Conservation (phyloP, 2,797 vertebrate species). For the Pangasius krempfi region DNA sequence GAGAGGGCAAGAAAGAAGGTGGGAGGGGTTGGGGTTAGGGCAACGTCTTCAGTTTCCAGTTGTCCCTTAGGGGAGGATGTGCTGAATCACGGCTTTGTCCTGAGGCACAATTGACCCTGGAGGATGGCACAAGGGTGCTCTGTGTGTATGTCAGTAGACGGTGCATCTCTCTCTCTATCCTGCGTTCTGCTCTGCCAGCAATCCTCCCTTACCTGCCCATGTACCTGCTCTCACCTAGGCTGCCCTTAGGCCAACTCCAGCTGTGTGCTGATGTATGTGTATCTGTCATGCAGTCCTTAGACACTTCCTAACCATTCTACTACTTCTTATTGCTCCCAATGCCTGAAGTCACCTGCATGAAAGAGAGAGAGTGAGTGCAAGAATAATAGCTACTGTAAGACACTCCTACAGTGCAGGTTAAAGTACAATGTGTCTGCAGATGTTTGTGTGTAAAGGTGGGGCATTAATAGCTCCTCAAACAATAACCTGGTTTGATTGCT, state of each 20-base stretch:
- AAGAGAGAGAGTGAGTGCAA: slow-evolving; percentile 1
- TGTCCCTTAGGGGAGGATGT: slow-evolving; percentile 77
- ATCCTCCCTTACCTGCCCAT: slow-evolving; percentile 38
- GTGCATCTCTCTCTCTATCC: slow-evolving; percentile 66
- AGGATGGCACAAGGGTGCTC: slow-evolving; percentile 82
- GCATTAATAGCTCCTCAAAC: slow-evolving; percentile 67
- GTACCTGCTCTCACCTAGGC: slow-evolving; percentile 31
- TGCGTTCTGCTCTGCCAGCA: slow-evolving; percentile 30
- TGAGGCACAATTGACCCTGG: slow-evolving; percentile 73
- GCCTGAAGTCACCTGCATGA: slow-evolving; percentile 15
- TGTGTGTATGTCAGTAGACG: slow-evolving; percentile 77
- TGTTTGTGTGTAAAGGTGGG: slow-evolving; percentile 57
- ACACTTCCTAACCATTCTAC: slow-evolving; percentile 1
- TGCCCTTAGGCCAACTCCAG: slow-evolving; percentile 24
- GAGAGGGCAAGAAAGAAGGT: slow-evolving; percentile 62
- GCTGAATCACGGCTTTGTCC: slow-evolving; percentile 86
- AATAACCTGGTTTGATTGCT: slow-evolving; percentile 54
- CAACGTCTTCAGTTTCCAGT: slow-evolving; percentile 79
- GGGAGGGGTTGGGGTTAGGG: slow-evolving; percentile 61
- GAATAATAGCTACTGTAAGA: slow-evolving; percentile 9
- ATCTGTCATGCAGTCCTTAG: slow-evolving; percentile 49
- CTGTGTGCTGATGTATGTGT: slow-evolving; percentile 34
- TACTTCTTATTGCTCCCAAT: not conserved
- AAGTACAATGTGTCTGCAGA: slow-evolving; percentile 66
- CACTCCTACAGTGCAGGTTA: slow-evolving; percentile 57